phyloP scores from a whole-genome alignment of 2,888 invertebrate genomes.

The Blera fallax region DNA sequence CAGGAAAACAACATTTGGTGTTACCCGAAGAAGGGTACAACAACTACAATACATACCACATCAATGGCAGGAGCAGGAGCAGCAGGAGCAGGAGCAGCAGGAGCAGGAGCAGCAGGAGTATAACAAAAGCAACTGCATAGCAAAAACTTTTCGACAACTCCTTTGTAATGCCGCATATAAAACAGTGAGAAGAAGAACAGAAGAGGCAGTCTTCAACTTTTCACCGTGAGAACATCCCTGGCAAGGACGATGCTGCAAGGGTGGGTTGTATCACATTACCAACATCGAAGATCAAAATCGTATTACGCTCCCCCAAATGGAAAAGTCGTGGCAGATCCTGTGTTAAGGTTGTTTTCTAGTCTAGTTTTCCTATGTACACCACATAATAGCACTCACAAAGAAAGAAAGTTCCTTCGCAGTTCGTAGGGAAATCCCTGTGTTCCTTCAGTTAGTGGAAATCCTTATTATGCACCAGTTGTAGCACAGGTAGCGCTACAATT shows the following conservation, averaged over 20 bases:
- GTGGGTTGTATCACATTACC: conserved; percentile 15
- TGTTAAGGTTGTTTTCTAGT: conserved; percentile 66
- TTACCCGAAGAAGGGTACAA: conserved; percentile 12
- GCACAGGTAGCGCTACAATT: conserved; percentile 57
- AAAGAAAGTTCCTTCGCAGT: conserved; percentile 33
- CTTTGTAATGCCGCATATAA: conserved; percentile 60
- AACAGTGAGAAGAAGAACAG: conserved; percentile 38
- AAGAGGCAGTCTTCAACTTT: conserved; percentile 52
- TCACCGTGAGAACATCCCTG: conserved; percentile 6
- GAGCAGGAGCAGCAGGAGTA: too few relatives aligned
- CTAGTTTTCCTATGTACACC: conserved; percentile 64
- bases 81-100: too few relatives aligned
- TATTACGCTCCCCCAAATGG: conserved; percentile 6
- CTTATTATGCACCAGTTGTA: conserved; percentile 48
- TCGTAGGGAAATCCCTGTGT: conserved; percentile 42
- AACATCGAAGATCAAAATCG: conserved; percentile 64
- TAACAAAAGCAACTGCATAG: conserved; percentile 10
- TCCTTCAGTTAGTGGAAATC: conserved; percentile 57
- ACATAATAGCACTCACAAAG: conserved; percentile 59
- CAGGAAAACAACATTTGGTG: conserved; percentile 51
- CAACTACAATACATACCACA: background rate
- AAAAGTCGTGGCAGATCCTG: conserved; percentile 37
- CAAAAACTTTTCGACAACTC: conserved; percentile 59
- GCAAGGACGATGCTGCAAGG: background rate
- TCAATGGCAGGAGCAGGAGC: too few relatives aligned